A percentile compares a stretch with the other conserved stretches of the same genome.
These are phyloP conservation scores for Lycopodina hypogea DNA, from an alignment of 37 sponge, comb jelly and placozoan species.

Conservation along the genomic window DNA sequence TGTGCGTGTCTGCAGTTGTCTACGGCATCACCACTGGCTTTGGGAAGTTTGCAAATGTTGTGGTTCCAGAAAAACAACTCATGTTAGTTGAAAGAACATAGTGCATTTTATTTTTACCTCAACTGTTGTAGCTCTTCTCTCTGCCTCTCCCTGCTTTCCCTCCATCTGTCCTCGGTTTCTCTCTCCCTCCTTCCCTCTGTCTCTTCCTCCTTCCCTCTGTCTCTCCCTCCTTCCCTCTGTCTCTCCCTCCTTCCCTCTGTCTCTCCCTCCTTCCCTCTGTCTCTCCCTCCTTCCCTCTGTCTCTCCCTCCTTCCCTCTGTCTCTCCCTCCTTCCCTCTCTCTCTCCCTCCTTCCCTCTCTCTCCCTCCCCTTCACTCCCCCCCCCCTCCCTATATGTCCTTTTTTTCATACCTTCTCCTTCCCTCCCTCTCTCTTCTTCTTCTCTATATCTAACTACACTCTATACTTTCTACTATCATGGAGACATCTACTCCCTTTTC, in stretches of 20 bases:
- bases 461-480: neutral
- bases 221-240: slow-evolving; percentile 10
- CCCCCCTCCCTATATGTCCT: neutral
- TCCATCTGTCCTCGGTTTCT: neutral
- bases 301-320: too few relatives aligned
- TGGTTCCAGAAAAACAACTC: slow-evolving; percentile 52
- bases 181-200: neutral
- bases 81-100: slow-evolving; percentile 26
- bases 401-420: neutral
- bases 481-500: neutral
- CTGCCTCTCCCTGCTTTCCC: too few relatives aligned
- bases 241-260: too few relatives aligned
- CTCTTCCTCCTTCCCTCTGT: slow-evolving; percentile 7
- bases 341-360: too few relatives aligned
- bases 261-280: too few relatives aligned
- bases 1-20: slow-evolving; percentile 51
- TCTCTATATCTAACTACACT: neutral
- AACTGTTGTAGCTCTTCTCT: neutral
- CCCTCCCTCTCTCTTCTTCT: too few relatives aligned
- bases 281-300: too few relatives aligned
- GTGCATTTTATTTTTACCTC: too few relatives aligned
- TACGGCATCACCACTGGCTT: slow-evolving; percentile 93
- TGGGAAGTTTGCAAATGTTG: slow-evolving; percentile 83
- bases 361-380: too few relatives aligned
- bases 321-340: too few relatives aligned